Conservation (phyloP, 2,888 invertebrate genomes). For the Drosophila multiciliata region DNA sequence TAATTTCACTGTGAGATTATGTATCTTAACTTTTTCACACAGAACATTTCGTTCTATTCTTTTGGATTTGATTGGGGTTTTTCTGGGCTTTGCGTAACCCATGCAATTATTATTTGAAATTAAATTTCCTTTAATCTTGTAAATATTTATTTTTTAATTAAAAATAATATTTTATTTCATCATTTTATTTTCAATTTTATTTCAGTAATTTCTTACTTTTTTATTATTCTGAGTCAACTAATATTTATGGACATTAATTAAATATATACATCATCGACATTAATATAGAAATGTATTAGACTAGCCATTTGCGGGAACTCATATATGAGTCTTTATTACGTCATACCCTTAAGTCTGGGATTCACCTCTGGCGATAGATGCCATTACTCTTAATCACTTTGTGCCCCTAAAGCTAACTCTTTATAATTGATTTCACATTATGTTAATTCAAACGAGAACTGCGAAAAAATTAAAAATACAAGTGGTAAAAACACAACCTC, state of each 20-base stretch:
- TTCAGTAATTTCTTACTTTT: background rate
- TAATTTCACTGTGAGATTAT: background rate
- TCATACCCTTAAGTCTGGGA: slow-evolving; percentile 19
- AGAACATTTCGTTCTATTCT: background rate
- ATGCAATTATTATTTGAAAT: background rate
- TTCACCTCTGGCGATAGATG: slow-evolving; percentile 12
- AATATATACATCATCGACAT: background rate
- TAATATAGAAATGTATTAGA: background rate
- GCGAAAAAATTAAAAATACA: slow-evolving; percentile 1
- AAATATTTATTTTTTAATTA: background rate
- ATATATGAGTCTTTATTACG: slow-evolving; percentile 13
- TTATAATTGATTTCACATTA: slow-evolving; percentile 36
- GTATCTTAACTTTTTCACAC: no score
- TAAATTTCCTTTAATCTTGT: background rate
- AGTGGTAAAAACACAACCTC: slow-evolving; percentile 38
- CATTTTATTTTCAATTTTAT: background rate
- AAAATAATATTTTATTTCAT: background rate
- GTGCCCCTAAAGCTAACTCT: slow-evolving; percentile 1
- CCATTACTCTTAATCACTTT: background rate
- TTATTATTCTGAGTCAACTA: background rate
- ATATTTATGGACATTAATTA: background rate
- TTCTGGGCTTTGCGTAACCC: background rate
- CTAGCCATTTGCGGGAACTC: slow-evolving; percentile 1
- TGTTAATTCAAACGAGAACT: slow-evolving; percentile 46
- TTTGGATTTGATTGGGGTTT: background rate